phyloP scores from a whole-genome alignment of 2,888 invertebrate genomes.

The Ligdia adustata region DNA sequence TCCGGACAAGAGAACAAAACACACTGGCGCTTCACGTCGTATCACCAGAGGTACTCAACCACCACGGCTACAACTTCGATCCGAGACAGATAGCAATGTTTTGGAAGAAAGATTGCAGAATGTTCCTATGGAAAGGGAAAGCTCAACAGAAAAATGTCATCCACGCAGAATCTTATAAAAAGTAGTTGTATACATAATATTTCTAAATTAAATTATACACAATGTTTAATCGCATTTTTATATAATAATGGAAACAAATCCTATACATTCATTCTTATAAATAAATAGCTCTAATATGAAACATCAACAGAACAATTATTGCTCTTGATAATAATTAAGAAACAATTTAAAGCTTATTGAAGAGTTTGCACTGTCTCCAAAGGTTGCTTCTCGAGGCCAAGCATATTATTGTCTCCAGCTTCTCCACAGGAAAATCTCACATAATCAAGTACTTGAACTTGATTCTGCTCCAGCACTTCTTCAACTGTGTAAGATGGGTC shows the following conservation, averaged over 20 bases:
- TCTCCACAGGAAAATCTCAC: constrained; percentile 95
- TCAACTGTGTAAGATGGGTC: constrained; percentile 90
- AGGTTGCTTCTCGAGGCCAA: constrained; percentile 77
- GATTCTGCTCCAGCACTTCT: constrained; percentile 87
- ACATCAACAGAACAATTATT: constrained; percentile 22
- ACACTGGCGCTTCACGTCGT: constrained; percentile 76
- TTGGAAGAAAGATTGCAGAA: constrained; percentile 89
- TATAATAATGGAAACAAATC: constrained; percentile 18
- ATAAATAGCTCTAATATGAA: constrained; percentile 42
- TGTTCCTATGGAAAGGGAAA: constrained; percentile 85
- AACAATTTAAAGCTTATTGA: constrained; percentile 68
- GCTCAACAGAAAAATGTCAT: constrained; percentile 61
- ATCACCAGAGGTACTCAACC: constrained; percentile 77
- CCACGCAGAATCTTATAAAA: constrained; percentile 55
- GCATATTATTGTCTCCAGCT: constrained; percentile 61
- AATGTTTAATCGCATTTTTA: constrained; percentile 20
- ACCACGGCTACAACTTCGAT: constrained; percentile 83
- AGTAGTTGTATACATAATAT: constrained; percentile 31
- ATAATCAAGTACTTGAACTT: constrained; percentile 90
- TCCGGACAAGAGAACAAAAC: constrained; percentile 71
- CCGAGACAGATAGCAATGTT: constrained; percentile 85
- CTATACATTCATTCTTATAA: constrained; percentile 38
- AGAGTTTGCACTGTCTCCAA: constrained; percentile 86
- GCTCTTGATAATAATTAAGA: constrained; percentile 4
- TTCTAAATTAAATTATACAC: constrained; percentile 32